Conservation (phyloP, 2,797 vertebrate genomes). For the Sebastes taczanowskii region DNA sequence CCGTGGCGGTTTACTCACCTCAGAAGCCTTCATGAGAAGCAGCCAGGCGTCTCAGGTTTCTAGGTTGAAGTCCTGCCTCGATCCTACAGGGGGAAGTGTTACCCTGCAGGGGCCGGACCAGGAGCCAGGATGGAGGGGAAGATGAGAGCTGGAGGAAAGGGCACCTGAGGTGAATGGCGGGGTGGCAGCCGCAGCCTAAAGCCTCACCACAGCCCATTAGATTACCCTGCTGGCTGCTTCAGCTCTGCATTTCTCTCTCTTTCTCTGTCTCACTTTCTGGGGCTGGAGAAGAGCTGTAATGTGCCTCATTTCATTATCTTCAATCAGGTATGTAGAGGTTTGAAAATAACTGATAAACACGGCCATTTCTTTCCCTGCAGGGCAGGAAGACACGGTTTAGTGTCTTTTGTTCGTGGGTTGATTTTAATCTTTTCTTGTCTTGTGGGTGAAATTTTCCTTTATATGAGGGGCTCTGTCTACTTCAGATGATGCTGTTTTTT, state of each 20-base stretch:
- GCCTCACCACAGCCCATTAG: slow-evolving; percentile 62
- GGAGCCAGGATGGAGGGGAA: background rate
- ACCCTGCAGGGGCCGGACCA: slow-evolving; percentile 22
- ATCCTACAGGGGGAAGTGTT: slow-evolving; percentile 73
- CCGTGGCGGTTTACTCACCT: background rate
- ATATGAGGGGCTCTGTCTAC: background rate
- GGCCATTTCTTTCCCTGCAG: background rate
- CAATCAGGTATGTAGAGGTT: slow-evolving; percentile 37
- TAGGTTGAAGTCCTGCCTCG: slow-evolving; percentile 28
- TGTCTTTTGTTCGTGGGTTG: background rate
- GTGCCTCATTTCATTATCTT: slow-evolving; percentile 43
- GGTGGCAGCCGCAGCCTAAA: slow-evolving; percentile 62
- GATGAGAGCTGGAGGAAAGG: slow-evolving; percentile 52
- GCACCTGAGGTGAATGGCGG: slow-evolving; percentile 76
- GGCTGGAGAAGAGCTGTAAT: slow-evolving; percentile 34
- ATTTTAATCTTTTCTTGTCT: background rate
- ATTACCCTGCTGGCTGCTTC: background rate
- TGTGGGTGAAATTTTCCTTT: background rate
- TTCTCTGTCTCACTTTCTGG: slow-evolving; percentile 29
- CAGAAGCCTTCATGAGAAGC: slow-evolving; percentile 4
- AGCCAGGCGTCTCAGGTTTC: slow-evolving; percentile 14
- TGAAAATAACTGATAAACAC: slow-evolving; percentile 39
- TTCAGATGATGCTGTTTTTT: background rate
- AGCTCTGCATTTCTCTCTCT: slow-evolving; percentile 5
- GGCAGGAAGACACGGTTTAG: background rate